Evolutionary conservation across 1,140 invertebrate genomes (phyloP).

Genomic region (Diprion similis): DNA sequence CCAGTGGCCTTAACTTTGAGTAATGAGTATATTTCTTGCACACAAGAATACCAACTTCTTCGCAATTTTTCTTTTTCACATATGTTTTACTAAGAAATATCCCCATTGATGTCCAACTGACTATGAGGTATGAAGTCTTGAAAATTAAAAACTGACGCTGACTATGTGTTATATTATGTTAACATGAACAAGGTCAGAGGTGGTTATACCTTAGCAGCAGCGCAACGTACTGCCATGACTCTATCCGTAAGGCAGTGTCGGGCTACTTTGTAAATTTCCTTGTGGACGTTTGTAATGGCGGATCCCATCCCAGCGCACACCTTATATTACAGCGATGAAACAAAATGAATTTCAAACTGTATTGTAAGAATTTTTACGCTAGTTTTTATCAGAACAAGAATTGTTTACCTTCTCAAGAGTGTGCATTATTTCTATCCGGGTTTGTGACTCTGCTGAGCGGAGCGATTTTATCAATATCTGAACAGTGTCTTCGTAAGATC

Average conservation of each 20-base stretch:
- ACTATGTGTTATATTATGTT: no score
- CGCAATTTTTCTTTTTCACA: constrained; percentile 5
- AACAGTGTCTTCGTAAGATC: constrained; percentile 98
- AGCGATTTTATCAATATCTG: constrained; percentile 90
- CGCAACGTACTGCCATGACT: constrained; percentile 88
- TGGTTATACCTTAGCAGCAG: constrained; percentile 76
- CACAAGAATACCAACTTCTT: neutral
- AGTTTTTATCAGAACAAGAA: neutral
- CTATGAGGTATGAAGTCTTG: no score
- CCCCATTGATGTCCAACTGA: no score
- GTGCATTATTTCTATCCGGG: constrained; percentile 94
- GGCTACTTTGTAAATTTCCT: constrained; percentile 91
- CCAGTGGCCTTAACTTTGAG: no score
- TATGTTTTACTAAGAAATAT: neutral
- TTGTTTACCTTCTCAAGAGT: constrained; percentile 86
- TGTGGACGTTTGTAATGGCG: constrained; percentile 86
- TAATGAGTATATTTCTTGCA: no score
- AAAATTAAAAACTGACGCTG: no score
- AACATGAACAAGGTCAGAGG: no score
- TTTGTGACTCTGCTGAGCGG: constrained; percentile 95
- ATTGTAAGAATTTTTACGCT: neutral
- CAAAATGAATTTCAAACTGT: constrained; percentile 3
- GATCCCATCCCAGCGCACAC: constrained; percentile 87
- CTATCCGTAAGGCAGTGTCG: constrained; percentile 86
- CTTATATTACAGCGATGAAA: constrained; percentile 40